Evolutionary conservation across 1,140 invertebrate species (phyloP).

Genomic region (Procambarus clarkii): DNA sequence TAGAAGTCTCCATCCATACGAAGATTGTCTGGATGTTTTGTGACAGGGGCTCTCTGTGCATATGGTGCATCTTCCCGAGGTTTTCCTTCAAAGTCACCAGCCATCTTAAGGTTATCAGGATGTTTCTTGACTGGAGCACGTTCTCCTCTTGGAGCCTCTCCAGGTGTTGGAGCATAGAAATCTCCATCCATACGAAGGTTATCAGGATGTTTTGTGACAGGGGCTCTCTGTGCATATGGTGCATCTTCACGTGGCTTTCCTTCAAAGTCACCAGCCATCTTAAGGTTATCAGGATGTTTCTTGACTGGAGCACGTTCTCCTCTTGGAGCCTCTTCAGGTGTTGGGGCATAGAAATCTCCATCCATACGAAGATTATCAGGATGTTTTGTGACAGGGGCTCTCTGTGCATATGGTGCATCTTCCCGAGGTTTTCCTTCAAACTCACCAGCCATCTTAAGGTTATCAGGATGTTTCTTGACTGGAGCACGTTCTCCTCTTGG

Average conservation of each 20-base stretch:
- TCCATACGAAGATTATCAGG: constrained; percentile 45
- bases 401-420: constrained; percentile 37
- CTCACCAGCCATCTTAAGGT: constrained; percentile 42
- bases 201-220: constrained; percentile 35
- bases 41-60: constrained; percentile 48
- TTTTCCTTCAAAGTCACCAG: constrained; percentile 42
- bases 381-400: constrained; percentile 38
- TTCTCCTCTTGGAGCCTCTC: constrained; percentile 26
- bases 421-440: constrained; percentile 38
- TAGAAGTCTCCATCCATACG: constrained; percentile 51
- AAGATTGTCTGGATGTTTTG: constrained; percentile 40
- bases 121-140: constrained; percentile 41
- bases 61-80: constrained; percentile 40
- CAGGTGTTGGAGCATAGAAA: constrained; percentile 23
- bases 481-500: constrained; percentile 38
- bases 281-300: constrained; percentile 47
- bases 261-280: constrained; percentile 45
- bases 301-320: constrained; percentile 45
- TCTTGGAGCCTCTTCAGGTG: constrained; percentile 24
- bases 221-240: constrained; percentile 21
- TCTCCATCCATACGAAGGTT: constrained; percentile 53
- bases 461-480: constrained; percentile 51
- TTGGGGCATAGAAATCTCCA: constrained; percentile 46
- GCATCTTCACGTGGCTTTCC: constrained; percentile 37
- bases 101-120: constrained; percentile 39